Percentiles rank a stretch among this genome's conserved stretches.
Conservation (phyloP, 1,140 invertebrate genomes). For the Hyles euphorbiae region DNA sequence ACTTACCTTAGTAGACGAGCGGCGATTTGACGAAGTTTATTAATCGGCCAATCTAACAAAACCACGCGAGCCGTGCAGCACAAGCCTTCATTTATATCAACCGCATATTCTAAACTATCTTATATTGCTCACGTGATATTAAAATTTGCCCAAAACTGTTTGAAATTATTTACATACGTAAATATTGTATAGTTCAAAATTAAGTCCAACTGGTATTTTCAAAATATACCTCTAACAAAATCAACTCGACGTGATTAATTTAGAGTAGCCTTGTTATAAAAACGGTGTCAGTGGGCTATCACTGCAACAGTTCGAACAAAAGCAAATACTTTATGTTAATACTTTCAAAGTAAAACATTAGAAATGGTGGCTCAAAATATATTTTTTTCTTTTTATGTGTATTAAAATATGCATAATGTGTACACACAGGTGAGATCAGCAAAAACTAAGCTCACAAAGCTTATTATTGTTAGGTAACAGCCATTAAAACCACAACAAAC, state of each 20-base stretch:
- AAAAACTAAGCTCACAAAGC: slow-evolving; percentile 19
- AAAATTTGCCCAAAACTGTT: no score
- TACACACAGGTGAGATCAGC: slow-evolving; percentile 2
- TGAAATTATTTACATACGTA: no score
- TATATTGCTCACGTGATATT: no score
- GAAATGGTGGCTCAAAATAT: background rate
- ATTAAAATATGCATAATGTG: background rate
- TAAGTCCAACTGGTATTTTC: no score
- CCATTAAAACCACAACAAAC: slow-evolving; percentile 70
- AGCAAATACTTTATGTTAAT: slow-evolving; percentile 26
- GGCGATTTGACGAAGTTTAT: slow-evolving; percentile 19
- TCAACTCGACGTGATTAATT: slow-evolving; percentile 10
- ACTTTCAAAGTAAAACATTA: slow-evolving; percentile 13
- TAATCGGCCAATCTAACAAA: slow-evolving; percentile 17
- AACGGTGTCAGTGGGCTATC: slow-evolving; percentile 28
- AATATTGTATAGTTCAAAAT: no score
- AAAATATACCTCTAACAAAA: no score
- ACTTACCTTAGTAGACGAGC: slow-evolving; percentile 34
- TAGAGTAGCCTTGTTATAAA: slow-evolving; percentile 18
- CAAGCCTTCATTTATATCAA: background rate
- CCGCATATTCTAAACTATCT: no score
- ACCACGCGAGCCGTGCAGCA: slow-evolving; percentile 5
- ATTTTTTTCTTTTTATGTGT: no score
- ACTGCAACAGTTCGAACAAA: slow-evolving; percentile 35
- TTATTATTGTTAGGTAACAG: slow-evolving; percentile 48